A percentile compares a stretch with the other conserved stretches of the same genome.
These are phyloP conservation scores for Nibea albiflora DNA, from an alignment of 2,113 vertebrate species.

Conservation along the genomic window DNA sequence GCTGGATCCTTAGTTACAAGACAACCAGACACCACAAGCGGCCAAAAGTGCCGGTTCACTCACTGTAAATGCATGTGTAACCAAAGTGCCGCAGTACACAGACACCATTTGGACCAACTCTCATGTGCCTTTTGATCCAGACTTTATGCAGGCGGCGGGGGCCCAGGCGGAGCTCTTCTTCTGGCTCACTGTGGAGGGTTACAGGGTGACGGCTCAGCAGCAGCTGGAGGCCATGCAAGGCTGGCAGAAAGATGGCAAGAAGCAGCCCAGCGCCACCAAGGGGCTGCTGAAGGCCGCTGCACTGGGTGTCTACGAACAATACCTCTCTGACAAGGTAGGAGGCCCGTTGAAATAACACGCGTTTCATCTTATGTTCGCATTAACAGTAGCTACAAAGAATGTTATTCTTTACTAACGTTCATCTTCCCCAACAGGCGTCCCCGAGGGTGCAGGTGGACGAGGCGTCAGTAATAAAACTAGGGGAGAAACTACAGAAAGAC, in stretches of 20 bases:
- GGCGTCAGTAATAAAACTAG: conserved; percentile 87
- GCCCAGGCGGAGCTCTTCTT: conserved; percentile 99
- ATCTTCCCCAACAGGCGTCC: conserved; percentile 86
- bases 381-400: too few relatives aligned
- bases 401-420: too few relatives aligned
- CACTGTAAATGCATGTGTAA: conserved; percentile 2
- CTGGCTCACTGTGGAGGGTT: conserved; percentile 99
- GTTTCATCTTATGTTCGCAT: not conserved
- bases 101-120: not conserved
- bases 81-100: not conserved
- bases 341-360: not conserved
- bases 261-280: conserved; percentile 94
- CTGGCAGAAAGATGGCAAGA: conserved; percentile 91
- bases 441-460: conserved; percentile 96
- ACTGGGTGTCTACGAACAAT: conserved; percentile 97
- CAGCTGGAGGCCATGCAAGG: conserved; percentile 93
- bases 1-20: not conserved
- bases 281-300: conserved; percentile 93
- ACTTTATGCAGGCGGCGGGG: conserved; percentile 98
- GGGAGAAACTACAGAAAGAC: conserved; percentile 93
- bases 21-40: not conserved
- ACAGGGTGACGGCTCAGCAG: conserved; percentile 97
- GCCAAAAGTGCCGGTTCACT: not conserved
- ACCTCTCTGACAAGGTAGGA: conserved; percentile 92
- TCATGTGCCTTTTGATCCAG: conserved; percentile 75